These are phyloP conservation scores for Leptinotarsa juncta DNA, from an alignment of 2,888 invertebrate genomes.

Conservation along the genomic window DNA sequence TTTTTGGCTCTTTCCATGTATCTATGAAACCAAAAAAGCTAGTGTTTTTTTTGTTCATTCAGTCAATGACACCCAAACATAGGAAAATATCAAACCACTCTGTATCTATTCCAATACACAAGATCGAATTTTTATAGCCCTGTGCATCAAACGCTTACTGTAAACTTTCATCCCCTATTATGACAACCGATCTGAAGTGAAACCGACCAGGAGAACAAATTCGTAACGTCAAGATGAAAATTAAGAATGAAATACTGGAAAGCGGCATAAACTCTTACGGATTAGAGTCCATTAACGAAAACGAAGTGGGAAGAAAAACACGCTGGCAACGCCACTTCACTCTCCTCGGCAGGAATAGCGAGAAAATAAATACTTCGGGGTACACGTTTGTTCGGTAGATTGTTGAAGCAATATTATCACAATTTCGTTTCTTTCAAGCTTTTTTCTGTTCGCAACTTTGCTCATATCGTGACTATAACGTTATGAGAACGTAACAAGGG, in stretches of 20 bases:
- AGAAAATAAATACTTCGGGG: neutral
- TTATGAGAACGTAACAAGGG: neutral
- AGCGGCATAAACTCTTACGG: neutral
- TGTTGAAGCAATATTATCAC: neutral
- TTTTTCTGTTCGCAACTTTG: neutral
- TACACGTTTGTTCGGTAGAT: neutral
- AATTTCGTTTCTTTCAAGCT: neutral
- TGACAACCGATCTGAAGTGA: neutral
- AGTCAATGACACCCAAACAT: too few relatives aligned
- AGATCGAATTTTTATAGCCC: too few relatives aligned
- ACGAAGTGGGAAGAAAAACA: constrained; percentile 1
- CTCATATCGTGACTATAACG: neutral
- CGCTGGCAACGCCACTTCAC: neutral
- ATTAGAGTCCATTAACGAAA: neutral
- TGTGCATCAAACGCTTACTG: too few relatives aligned
- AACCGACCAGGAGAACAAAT: neutral
- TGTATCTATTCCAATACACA: too few relatives aligned
- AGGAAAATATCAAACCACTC: too few relatives aligned
- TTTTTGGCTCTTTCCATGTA: too few relatives aligned
- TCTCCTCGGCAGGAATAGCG: neutral
- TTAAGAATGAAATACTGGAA: constrained; percentile 5
- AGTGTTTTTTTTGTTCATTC: too few relatives aligned
- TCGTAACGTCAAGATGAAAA: neutral
- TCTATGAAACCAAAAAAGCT: too few relatives aligned
- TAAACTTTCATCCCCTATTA: neutral